phyloP scores from a whole-genome alignment of 2,113 vertebrate genomes.

The Siphamia tubifer region DNA sequence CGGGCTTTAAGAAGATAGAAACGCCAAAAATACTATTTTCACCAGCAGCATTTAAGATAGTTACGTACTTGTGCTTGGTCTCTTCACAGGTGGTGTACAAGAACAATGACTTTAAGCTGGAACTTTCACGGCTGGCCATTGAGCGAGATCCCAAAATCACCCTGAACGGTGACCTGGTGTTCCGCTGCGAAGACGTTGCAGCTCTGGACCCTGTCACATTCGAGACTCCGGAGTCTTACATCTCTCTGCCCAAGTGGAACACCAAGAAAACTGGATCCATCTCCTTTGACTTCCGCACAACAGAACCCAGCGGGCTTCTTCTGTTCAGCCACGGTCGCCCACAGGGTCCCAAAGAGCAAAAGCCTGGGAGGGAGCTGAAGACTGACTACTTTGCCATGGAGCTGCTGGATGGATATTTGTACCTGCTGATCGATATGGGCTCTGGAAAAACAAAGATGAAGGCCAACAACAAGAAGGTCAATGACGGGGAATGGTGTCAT shows the following conservation, averaged over 20 bases:
- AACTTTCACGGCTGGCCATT: constrained; percentile 89
- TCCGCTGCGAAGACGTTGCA: constrained; percentile 90
- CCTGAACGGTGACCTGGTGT: constrained; percentile 88
- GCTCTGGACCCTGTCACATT: constrained; percentile 91
- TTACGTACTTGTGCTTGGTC: neutral
- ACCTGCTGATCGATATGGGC: constrained; percentile 93
- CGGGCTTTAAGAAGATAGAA: neutral
- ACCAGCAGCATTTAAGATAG: neutral
- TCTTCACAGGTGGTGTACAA: constrained; percentile 90
- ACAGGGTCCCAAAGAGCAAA: constrained; percentile 75
- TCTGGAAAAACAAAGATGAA: constrained; percentile 89
- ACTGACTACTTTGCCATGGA: constrained; percentile 92
- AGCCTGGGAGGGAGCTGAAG: constrained; percentile 80
- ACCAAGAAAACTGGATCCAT: constrained; percentile 91
- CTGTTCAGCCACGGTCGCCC: constrained; percentile 88
- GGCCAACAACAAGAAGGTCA: constrained; percentile 92
- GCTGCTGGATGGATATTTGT: constrained; percentile 90
- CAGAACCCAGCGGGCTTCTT: constrained; percentile 88
- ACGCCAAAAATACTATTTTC: neutral
- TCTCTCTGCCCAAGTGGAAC: constrained; percentile 88
- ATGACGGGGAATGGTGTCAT: constrained; percentile 94
- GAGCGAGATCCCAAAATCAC: constrained; percentile 91
- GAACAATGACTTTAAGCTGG: constrained; percentile 96
- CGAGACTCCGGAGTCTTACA: constrained; percentile 84
- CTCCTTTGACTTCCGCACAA: constrained; percentile 94